Evolutionary conservation across 2,113 vertebrate species (phyloP).

Genomic region (Genyomyrus donnyi): DNA sequence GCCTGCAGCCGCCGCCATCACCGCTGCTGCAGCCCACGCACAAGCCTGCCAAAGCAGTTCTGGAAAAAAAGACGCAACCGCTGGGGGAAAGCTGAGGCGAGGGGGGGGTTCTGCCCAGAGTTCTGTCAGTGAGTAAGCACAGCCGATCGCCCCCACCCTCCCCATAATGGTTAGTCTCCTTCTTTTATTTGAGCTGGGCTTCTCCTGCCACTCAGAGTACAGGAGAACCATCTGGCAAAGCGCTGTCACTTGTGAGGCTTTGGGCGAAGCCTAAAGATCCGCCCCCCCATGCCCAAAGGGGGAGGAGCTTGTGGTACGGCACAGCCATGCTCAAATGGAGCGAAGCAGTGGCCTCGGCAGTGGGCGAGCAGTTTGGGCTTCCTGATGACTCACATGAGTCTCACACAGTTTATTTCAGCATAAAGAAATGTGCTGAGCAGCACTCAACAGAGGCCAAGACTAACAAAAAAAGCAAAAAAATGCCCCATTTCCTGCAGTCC

Average conservation of each 20-base stretch:
- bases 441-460: constrained; percentile 63
- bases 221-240: not conserved
- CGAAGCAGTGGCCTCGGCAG: not conserved
- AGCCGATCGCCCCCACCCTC: not conserved
- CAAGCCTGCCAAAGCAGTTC: not conserved
- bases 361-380: not conserved
- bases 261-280: not conserved
- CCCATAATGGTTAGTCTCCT: not conserved
- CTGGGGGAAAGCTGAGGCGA: not conserved
- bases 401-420: constrained; percentile 61
- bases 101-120: not conserved
- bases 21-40: not conserved
- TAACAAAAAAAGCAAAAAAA: constrained; percentile 62
- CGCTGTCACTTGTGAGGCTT: not conserved
- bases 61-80: not conserved
- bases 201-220: not conserved
- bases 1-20: not conserved
- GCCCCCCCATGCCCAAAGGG: not conserved
- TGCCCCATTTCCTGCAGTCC: constrained; percentile 53
- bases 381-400: constrained; percentile 13
- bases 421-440: constrained; percentile 77
- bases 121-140: not conserved
- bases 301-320: not conserved
- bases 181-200: not conserved
- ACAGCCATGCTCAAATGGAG: not conserved